Base-by-base conservation (phyloP, 2,797 vertebrate genomes). In the Cossypha caffra region DNA sequence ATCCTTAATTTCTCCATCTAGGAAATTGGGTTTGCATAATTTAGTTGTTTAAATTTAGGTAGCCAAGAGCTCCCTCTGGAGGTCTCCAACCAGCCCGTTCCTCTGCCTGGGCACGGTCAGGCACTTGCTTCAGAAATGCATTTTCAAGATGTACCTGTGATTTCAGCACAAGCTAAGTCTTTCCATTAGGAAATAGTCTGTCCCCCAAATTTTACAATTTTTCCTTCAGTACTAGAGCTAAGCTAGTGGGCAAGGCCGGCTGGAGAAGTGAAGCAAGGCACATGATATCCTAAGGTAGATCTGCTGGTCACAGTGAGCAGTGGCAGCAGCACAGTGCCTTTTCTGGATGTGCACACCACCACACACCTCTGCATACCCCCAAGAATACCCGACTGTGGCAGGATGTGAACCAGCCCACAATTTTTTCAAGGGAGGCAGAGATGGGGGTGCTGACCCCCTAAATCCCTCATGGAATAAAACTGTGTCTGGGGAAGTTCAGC, bases 21-120 rank as follows among this genome's bases (percentile, higher is more conserved):
- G 81, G 59, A 91, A 92, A 89, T 40, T 82, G 67, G 67, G 67
- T 91, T 84, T 93, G 93, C 63, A 47, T 87, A 79, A 89, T 92
- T 93, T 57, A 85, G 63, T 52, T 74, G 51, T 33, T 71, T 74
- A 67, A 87, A 87, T 96, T 95, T 73, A 91, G 77, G 37, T 75
- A 92, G 93, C 61, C 93, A 93, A 96, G 96, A 76, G 94, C 96
- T 95, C 95, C 96, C 95, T 96, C 96, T 96, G 91, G 91, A 96
- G 96, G 94, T 89, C 42, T 87, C 76, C 33, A 31, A 43, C 84
- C 55, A 91, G 12, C 57, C 75, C 9, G 1, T 74, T 86, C 81
- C 58, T 58, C 54, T 29, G 25, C 35, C 12, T 5, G 38, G 69
- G 38, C 57, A 50, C 47, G 13, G 62, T 26, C 42, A n/a, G 69